A percentile compares a stretch with the other conserved stretches of the same genome.
These are phyloP conservation scores for Elaeidobius kamerunicus DNA, from an alignment of 2,888 invertebrate species.

Conservation along the genomic window DNA sequence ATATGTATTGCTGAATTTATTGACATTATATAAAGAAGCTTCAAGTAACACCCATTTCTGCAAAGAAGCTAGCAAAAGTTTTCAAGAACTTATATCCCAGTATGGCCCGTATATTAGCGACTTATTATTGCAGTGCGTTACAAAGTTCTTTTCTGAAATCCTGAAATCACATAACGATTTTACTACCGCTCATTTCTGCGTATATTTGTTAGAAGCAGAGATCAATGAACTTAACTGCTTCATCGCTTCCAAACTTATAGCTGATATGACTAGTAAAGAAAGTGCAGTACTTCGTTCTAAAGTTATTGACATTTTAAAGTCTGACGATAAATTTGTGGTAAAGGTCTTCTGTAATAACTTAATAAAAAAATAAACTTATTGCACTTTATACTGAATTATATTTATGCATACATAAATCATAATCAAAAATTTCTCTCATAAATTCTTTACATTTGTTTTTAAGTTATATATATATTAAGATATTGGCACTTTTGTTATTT, in stretches of 20 bases:
- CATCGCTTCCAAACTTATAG: neutral
- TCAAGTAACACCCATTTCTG: constrained; percentile 1
- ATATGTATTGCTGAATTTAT: constrained; percentile 8
- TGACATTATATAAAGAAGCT: constrained; percentile 8
- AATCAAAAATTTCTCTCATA: too few species aligned
- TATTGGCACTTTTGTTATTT: too few species aligned
- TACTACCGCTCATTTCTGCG: constrained; percentile 1
- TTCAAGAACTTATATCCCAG: constrained; percentile 1
- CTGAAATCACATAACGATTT: neutral
- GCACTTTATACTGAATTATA: too few species aligned
- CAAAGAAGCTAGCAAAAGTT: constrained; percentile 7
- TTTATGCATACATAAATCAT: too few species aligned
- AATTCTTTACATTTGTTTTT: too few species aligned
- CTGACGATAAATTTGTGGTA: neutral
- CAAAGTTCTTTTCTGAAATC: neutral
- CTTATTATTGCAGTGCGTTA: constrained; percentile 8
- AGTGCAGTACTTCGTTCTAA: neutral
- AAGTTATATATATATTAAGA: too few species aligned
- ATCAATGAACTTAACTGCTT: constrained; percentile 11
- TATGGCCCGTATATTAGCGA: constrained; percentile 11
- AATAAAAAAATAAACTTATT: neutral
- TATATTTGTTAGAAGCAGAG: constrained; percentile 1
- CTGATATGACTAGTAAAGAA: neutral
- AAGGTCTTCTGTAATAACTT: neutral
- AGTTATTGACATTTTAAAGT: neutral